A percentile compares a stretch with the other conserved stretches of the same genome.
These are phyloP conservation scores for Abscondita cerata DNA, from an alignment of 2,888 invertebrate genomes.

Conservation along the genomic window DNA sequence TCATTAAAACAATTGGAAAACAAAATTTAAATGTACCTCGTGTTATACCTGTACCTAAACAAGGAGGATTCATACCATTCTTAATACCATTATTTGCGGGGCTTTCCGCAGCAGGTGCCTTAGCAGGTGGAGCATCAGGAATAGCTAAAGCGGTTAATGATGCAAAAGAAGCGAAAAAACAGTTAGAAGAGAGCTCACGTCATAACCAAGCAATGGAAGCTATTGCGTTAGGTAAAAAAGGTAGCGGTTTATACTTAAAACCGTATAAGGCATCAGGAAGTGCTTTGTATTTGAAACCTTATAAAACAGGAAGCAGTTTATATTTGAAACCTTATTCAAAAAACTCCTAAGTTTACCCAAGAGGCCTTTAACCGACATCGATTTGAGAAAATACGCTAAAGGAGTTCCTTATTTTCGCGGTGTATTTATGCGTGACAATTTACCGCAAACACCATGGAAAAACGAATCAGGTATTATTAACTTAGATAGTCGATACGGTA, in stretches of 20 bases:
- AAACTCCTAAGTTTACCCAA: conserved; percentile 33
- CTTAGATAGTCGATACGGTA: conserved; percentile 42
- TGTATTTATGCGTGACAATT: conserved; percentile 43
- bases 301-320: no score
- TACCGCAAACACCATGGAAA: background rate
- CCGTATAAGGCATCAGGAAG: conserved; percentile 29
- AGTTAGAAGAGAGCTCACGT: conserved; percentile 40
- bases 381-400: conserved; percentile 34
- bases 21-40: no score
- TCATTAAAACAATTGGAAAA: no score
- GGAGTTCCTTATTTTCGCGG: conserved; percentile 40
- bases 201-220: conserved; percentile 46
- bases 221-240: conserved; percentile 42
- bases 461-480: conserved; percentile 41
- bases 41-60: conserved; percentile 49
- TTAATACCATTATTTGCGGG: conserved; percentile 52
- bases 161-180: conserved; percentile 37
- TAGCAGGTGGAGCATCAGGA: conserved; percentile 40
- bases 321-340: no score
- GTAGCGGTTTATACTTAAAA: conserved; percentile 40
- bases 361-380: conserved; percentile 38
- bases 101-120: conserved; percentile 39
- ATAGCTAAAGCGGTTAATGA: conserved; percentile 43
- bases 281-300: conserved; percentile 13
- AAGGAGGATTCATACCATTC: conserved; percentile 49